Percentiles rank a stretch among this genome's conserved stretches.
Evolutionary conservation across 1,140 invertebrate species (phyloP).

Genomic region (Anthonomus grandis): DNA sequence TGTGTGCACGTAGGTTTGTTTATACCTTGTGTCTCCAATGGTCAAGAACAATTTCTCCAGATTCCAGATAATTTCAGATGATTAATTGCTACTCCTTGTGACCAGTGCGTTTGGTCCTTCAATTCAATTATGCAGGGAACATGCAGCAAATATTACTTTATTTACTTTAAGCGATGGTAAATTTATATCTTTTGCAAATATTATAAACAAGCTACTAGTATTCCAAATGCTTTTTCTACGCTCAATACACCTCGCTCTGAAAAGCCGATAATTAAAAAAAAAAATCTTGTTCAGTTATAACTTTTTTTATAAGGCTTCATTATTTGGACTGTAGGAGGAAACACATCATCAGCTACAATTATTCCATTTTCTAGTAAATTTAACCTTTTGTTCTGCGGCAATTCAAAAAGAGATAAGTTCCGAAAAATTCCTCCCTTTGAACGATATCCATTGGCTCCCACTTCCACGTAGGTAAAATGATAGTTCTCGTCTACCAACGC

Average conservation of each 20-base stretch:
- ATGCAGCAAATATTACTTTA: slow-evolving; percentile 4
- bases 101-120: neutral
- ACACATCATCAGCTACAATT: too few species aligned
- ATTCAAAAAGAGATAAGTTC: too few species aligned
- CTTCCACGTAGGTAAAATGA: too few species aligned
- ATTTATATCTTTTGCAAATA: neutral
- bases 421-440: neutral
- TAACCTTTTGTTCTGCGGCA: too few species aligned
- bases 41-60: neutral
- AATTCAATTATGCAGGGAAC: neutral
- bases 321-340: too few species aligned
- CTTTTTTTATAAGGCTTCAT: too few species aligned
- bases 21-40: neutral
- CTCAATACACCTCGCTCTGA: neutral
- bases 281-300: neutral
- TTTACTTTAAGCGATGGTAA: neutral
- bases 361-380: too few species aligned
- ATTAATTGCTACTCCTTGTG: neutral
- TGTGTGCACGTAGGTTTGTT: neutral
- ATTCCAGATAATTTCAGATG: neutral
- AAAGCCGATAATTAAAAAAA: neutral
- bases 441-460: neutral
- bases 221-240: neutral
- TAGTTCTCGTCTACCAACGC: neutral
- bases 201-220: neutral